Percentiles rank a stretch among this genome's conserved stretches.
Evolutionary conservation across 1,140 invertebrate genomes (phyloP).

Genomic region (Myzus persicae): DNA sequence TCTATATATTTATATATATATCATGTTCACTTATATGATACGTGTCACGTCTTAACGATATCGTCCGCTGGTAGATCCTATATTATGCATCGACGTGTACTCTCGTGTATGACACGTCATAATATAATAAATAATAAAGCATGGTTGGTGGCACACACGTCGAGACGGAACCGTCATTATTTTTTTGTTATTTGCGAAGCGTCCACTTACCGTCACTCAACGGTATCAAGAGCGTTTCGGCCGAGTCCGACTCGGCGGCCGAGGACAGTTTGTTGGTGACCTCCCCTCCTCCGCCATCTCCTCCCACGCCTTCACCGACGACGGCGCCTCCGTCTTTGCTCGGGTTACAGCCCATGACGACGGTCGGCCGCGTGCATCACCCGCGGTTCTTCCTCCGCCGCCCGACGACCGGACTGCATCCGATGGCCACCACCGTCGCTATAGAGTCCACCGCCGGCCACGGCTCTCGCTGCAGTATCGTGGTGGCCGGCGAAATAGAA

Average conservation of each 20-base stretch:
- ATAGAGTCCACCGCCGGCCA: background rate
- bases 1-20: background rate
- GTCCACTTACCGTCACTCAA: constrained; percentile 30
- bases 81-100: too few species aligned
- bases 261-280: background rate
- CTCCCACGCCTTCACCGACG: background rate
- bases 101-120: background rate
- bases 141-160: background rate
- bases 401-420: background rate
- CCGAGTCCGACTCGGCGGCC: background rate
- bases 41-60: background rate
- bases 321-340: constrained; percentile 15
- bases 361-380: background rate
- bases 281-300: background rate
- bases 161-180: background rate
- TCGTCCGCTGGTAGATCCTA: background rate
- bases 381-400: background rate
- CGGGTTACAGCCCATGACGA: constrained; percentile 35
- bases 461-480: background rate
- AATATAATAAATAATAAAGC: too few species aligned
- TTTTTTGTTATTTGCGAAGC: background rate
- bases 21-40: background rate
- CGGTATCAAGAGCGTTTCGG: constrained; percentile 31
- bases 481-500: background rate
- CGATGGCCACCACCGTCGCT: too few species aligned